Evolutionary conservation across 2,113 vertebrate genomes (phyloP).

Genomic region (Leptobrachium ailaonicum): DNA sequence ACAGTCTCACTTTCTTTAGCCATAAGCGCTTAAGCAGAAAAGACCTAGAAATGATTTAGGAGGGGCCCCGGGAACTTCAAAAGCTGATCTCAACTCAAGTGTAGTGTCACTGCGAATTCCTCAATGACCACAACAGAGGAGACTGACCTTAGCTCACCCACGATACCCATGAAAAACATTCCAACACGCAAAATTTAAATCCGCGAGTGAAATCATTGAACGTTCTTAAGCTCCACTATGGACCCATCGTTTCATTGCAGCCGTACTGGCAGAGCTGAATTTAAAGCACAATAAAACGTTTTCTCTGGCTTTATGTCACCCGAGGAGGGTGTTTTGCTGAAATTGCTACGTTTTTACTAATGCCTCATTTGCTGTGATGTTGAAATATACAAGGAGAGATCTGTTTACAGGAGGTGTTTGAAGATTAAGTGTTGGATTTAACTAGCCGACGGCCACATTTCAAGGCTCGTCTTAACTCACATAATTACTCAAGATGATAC

Average conservation of each 20-base stretch:
- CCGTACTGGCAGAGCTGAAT: constrained; percentile 50
- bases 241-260: not conserved
- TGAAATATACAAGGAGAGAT: constrained; percentile 49
- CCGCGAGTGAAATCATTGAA: not conserved
- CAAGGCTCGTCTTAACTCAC: no score
- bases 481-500: no score
- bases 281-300: constrained; percentile 57
- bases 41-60: constrained; percentile 28
- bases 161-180: constrained; percentile 47
- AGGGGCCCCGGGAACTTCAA: not conserved
- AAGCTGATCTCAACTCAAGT: constrained; percentile 41
- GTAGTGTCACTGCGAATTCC: constrained; percentile 52
- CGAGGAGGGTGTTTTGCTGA: constrained; percentile 51
- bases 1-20: constrained; percentile 25
- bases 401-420: constrained; percentile 49
- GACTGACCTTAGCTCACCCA: constrained; percentile 47
- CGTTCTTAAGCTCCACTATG: constrained; percentile 36
- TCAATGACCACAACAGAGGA: constrained; percentile 51
- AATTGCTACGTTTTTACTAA: constrained; percentile 56
- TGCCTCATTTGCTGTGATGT: constrained; percentile 51
- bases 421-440: not conserved
- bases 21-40: constrained; percentile 34
- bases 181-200: constrained; percentile 49
- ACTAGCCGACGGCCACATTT: no score
- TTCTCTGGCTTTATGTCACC: constrained; percentile 56